Evolutionary conservation across 1,140 invertebrate genomes (phyloP).

Genomic region (Hyles euphorbiae): DNA sequence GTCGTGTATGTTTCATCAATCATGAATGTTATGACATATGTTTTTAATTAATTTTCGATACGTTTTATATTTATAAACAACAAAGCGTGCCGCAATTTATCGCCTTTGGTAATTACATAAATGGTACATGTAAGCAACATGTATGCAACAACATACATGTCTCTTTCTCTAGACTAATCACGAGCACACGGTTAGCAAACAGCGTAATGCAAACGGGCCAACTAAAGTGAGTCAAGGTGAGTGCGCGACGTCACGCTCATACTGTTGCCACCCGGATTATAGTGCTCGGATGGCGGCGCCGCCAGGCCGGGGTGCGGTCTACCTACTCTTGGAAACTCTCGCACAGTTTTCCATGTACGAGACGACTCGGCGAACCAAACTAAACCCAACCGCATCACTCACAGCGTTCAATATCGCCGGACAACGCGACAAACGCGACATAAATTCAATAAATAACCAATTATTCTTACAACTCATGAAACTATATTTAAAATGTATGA

Average conservation of each 20-base stretch:
- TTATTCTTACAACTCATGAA: slow-evolving; percentile 7
- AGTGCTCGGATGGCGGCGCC: slow-evolving; percentile 32
- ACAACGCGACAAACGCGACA: slow-evolving; percentile 2
- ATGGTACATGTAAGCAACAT: not conserved
- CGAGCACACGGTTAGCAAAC: slow-evolving; percentile 42
- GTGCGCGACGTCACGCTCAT: slow-evolving; percentile 41
- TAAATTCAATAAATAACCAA: slow-evolving; percentile 2
- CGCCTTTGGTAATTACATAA: too few relatives aligned
- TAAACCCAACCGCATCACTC: slow-evolving; percentile 11
- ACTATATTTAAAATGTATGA: not conserved
- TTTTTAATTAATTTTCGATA: too few relatives aligned
- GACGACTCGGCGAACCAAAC: slow-evolving; percentile 12
- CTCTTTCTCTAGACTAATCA: slow-evolving; percentile 42
- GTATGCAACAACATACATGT: slow-evolving; percentile 17
- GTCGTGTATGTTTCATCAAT: too few relatives aligned
- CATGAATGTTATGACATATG: too few relatives aligned
- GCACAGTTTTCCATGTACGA: slow-evolving; percentile 17
- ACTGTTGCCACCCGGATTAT: slow-evolving; percentile 64
- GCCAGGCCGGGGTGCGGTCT: slow-evolving; percentile 30
- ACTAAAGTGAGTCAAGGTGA: slow-evolving; percentile 69
- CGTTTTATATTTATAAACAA: too few relatives aligned
- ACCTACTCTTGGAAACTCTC: slow-evolving; percentile 28
- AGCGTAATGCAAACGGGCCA: slow-evolving; percentile 50
- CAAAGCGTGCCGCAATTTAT: too few relatives aligned
- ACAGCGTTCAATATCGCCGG: slow-evolving; percentile 12